These are phyloP conservation scores for Globodera rostochiensis DNA, from an alignment of 1,140 invertebrate genomes.

Conservation along the genomic window DNA sequence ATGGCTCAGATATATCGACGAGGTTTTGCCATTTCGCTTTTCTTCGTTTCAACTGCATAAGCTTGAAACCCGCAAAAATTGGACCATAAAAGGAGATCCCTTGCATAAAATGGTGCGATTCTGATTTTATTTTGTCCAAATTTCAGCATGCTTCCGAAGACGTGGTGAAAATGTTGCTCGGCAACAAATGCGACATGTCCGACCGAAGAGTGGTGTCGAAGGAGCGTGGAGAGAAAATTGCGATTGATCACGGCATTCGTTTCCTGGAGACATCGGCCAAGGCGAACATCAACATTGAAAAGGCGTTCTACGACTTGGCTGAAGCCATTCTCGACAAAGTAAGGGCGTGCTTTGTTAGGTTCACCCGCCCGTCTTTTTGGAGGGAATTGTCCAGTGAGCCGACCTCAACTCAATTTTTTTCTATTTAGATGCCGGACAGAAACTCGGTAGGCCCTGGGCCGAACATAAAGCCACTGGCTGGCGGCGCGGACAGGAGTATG, in stretches of 20 bases:
- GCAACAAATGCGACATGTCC: constrained; percentile 99
- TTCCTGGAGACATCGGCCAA: constrained; percentile 99
- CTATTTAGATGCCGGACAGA: constrained; percentile 30
- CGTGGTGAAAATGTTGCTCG: constrained; percentile 99
- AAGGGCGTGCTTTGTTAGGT: no score
- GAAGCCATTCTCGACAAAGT: constrained; percentile 89
- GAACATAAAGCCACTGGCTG: constrained; percentile 13
- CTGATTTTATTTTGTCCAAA: neutral
- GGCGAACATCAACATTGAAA: constrained; percentile 94
- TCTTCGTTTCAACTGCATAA: neutral
- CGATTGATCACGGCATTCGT: constrained; percentile 91
- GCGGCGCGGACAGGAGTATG: constrained; percentile 28
- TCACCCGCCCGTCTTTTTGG: no score
- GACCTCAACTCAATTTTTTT: constrained; percentile 48
- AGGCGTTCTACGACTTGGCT: constrained; percentile 92
- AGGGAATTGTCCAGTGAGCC: no score
- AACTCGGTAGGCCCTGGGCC: constrained; percentile 10
- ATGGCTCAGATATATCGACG: constrained; percentile 96
- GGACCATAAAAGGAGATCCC: neutral
- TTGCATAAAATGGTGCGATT: neutral
- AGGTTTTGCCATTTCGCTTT: constrained; percentile 69
- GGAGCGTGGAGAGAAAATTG: constrained; percentile 90
- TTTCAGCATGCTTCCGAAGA: constrained; percentile 95
- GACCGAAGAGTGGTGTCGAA: constrained; percentile 89
- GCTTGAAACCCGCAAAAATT: no score